Evolutionary conservation across 2,797 vertebrate species (phyloP).

Genomic region (Decapterus maruadsi): DNA sequence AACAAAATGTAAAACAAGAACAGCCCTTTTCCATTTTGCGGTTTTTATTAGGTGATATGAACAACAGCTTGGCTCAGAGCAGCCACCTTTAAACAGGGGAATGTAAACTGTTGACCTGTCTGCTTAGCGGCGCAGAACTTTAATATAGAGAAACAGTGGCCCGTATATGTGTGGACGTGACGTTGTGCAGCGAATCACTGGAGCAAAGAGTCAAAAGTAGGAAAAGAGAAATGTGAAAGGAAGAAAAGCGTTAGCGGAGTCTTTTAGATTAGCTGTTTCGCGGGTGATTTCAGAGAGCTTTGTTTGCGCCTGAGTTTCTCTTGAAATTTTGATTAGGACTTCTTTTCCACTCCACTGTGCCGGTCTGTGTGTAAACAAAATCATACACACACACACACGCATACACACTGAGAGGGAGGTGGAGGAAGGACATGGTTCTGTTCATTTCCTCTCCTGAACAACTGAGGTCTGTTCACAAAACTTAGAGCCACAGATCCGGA

Average conservation of each 20-base stretch:
- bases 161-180: constrained; percentile 13
- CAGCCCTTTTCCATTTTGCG: constrained; percentile 33
- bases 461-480: constrained; percentile 41
- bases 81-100: constrained; percentile 10
- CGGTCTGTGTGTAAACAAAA: constrained; percentile 44
- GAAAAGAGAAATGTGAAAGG: constrained; percentile 44
- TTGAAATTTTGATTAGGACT: constrained; percentile 68
- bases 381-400: constrained; percentile 9
- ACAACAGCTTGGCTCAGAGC: constrained; percentile 21
- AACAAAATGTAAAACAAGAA: constrained; percentile 25
- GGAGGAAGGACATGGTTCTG: constrained; percentile 30
- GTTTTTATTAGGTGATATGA: constrained; percentile 52
- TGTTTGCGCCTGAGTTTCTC: constrained; percentile 59
- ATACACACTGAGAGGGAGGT: constrained; percentile 9
- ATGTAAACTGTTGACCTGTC: constrained; percentile 46
- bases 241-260: constrained; percentile 55
- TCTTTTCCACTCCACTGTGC: constrained; percentile 41
- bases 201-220: constrained; percentile 37
- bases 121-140: constrained; percentile 10
- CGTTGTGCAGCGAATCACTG: constrained; percentile 7
- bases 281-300: constrained; percentile 59
- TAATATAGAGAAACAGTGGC: constrained; percentile 6
- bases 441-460: constrained; percentile 63
- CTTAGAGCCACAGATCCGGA: constrained; percentile 38
- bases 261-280: constrained; percentile 65